Base-by-base conservation (phyloP, 2,888 invertebrate species). In the Schrankia costaestrigalis region DNA sequence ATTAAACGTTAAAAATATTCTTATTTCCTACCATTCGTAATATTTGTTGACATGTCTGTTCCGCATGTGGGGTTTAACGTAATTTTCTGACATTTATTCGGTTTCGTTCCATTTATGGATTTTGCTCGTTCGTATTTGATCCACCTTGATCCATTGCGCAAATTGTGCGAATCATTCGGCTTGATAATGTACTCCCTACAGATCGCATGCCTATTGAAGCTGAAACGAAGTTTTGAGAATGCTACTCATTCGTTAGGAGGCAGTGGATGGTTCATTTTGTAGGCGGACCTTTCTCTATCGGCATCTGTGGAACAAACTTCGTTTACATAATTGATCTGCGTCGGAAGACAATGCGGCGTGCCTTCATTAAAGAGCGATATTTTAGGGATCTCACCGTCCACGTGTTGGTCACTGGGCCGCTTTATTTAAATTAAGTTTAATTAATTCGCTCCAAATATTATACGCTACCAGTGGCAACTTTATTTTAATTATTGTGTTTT, bases 281-380 rank as follows among this genome's bases (percentile, higher is more conserved):
- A 50, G 63, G 63, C 58, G 56, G 63, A 64, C 62, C 63, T 59
- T 64, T 60, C 58, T 58, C 61, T 69, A 77, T 73, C 70, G 66
- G 60, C 67, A 64, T 63, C 58, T 71, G 67, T 68, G 72, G 64
- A 59, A 66, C 63, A 60, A 68, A 66, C 61, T 61, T 68, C 63
- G 75, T 79, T 76, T 75, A 67, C 76, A 77, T 79, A 78, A 80
- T 75, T 77, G 78, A 78, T 81, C 74, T 71, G 66, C 47, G 69
- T 56, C 58, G 50, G 46, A 55, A 58, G 56, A 58, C 56, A 31
- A 14, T n/a, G 63, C 53, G 64, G 56, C 64, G 61, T 52, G 52
- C 49, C 62, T 60, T 58, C 62, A 71, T 74, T 75, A 69, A 71
- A 72, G 66, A 63, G 57, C 42, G 32, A 46, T 45, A 49, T 51